Evolutionary conservation across 2,888 invertebrate genomes (phyloP), one percentile per base, ranked within the genome.

Genomic region (Trachelus stipa): DNA sequence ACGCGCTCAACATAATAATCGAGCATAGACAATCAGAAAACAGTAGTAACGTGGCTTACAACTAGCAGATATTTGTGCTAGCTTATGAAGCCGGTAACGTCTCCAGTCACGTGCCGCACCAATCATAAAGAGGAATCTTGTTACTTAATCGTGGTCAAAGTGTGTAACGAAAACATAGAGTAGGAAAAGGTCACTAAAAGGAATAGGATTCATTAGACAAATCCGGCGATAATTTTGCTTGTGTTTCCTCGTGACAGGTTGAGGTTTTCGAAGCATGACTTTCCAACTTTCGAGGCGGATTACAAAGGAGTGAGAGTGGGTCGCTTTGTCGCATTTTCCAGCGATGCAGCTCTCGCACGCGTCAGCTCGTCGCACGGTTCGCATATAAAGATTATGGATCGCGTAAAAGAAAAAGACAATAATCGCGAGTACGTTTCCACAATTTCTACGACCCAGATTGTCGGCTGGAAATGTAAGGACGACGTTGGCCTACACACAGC

Each of bases 391-490:
- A 71, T 71, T 34, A 71, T 71, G 31, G 33, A 71, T 12, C 31
- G 71, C 71, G 71, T 9, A 9, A 31, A 31, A 31, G 15, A 34
- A 31, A 34, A 71, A 31, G 31, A 71, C 71, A 71, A 56, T 56
- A 56, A 56, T 56, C 23, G 56, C 56, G 56, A 9, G 23, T 23
- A 9, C 6, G 71, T 71, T 71, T 71, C 71, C 71, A 71, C 71
- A 71, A 34, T 71, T 71, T 71, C 71, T 71, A 71, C 71, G 71
- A 33, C 31, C 71, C 71, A 71, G 31, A 71, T 71, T 33, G 4
- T 2, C 31, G 71, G 12, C 31, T 31, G 33, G 23, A 71, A 71
- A 31, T 12, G 71, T 23, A 34, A 71, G 30, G 33, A 71, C 71
- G 12, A 11, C 12, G 6, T 31, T 15, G 15, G 71, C 71, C 12